phyloP scores from a whole-genome alignment of 2,113 vertebrate genomes.

The Melospiza georgiana region DNA sequence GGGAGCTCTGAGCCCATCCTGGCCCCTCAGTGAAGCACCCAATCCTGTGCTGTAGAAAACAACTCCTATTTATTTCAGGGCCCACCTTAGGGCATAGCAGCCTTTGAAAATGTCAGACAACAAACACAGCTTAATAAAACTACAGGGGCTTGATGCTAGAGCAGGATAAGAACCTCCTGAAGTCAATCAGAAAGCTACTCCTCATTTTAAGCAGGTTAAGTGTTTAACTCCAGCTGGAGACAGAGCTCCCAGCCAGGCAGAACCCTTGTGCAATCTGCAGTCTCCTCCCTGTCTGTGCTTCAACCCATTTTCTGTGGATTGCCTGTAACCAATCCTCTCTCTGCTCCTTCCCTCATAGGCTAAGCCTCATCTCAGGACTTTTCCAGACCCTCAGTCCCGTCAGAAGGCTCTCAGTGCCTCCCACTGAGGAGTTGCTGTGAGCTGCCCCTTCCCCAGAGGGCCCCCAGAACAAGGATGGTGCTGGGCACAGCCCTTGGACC shows the following conservation, averaged over 20 bases:
- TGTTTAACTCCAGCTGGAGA: neutral
- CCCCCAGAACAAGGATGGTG: neutral
- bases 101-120: neutral
- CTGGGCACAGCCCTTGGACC: neutral
- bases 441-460: slow-evolving; percentile 61
- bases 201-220: neutral
- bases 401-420: slow-evolving; percentile 71
- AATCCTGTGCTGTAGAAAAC: neutral
- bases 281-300: neutral
- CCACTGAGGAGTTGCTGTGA: slow-evolving; percentile 49
- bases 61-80: neutral
- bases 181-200: neutral
- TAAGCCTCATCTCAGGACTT: slow-evolving; percentile 82
- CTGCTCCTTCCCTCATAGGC: slow-evolving; percentile 69
- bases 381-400: slow-evolving; percentile 67
- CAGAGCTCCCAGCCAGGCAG: neutral
- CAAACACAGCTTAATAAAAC: neutral
- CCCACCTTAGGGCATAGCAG: neutral
- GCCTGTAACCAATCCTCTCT: neutral
- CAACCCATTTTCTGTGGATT: neutral
- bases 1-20: neutral
- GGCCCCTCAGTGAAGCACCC: neutral
- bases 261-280: neutral
- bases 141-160: neutral
- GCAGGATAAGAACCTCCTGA: neutral